A percentile compares a stretch with the other conserved stretches of the same genome.
Evolutionary conservation across 2,888 invertebrate species (phyloP).

Genomic region (Teleiodes luculella): DNA sequence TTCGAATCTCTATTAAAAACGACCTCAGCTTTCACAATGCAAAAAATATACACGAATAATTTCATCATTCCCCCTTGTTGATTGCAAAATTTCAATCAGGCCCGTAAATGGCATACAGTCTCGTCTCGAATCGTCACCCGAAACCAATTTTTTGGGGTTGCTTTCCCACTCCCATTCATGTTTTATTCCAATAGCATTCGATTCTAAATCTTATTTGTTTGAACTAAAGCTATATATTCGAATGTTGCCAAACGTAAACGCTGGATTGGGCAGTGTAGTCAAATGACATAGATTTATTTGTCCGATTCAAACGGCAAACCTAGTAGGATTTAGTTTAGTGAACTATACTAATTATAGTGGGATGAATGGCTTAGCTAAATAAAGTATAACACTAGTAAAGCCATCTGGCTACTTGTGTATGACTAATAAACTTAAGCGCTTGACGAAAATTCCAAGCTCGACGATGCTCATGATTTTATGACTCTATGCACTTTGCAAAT

Average conservation of each 20-base stretch:
- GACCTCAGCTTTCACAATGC: slow-evolving; percentile 59
- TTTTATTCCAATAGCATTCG: slow-evolving; percentile 28
- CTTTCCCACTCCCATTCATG: slow-evolving; percentile 29
- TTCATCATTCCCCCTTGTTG: slow-evolving; percentile 73
- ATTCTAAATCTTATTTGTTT: slow-evolving; percentile 38
- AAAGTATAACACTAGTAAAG: slow-evolving; percentile 27
- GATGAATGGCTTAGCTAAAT: slow-evolving; percentile 51
- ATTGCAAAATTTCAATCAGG: slow-evolving; percentile 78
- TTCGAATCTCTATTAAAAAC: slow-evolving; percentile 46
- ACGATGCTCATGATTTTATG: slow-evolving; percentile 29
- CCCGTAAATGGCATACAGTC: slow-evolving; percentile 73
- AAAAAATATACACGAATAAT: slow-evolving; percentile 76
- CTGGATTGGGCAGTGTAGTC: slow-evolving; percentile 40
- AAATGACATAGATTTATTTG: slow-evolving; percentile 74
- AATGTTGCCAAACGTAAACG: neutral
- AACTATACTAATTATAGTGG: slow-evolving; percentile 60
- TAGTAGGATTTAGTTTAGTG: slow-evolving; percentile 55
- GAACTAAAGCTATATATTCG: slow-evolving; percentile 35
- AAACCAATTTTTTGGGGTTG: slow-evolving; percentile 71
- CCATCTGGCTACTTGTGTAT: slow-evolving; percentile 45
- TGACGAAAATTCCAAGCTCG: slow-evolving; percentile 27
- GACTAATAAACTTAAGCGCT: slow-evolving; percentile 23
- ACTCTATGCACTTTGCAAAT: slow-evolving; percentile 29
- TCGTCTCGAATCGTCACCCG: slow-evolving; percentile 72
- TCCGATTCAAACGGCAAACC: slow-evolving; percentile 67